A percentile compares a stretch with the other conserved stretches of the same genome.
These are phyloP conservation scores for Danio albolineatus DNA, from an alignment of 2,797 vertebrate species.

Conservation along the genomic window DNA sequence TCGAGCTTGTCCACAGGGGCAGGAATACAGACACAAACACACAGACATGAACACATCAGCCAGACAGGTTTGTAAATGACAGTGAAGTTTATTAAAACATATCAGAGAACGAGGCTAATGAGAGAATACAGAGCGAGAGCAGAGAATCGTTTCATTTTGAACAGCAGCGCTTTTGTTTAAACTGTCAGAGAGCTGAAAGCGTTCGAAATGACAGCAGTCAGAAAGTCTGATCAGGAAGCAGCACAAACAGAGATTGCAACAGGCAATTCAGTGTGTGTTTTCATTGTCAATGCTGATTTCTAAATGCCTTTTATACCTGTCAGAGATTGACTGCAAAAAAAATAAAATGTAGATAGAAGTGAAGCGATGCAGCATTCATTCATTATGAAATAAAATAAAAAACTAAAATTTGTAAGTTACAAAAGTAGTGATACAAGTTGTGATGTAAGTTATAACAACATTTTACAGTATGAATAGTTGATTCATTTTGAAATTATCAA, in stretches of 20 bases:
- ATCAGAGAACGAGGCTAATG: slow-evolving; percentile 31
- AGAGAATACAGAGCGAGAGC: slow-evolving; percentile 32
- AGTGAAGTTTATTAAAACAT: slow-evolving; percentile 47
- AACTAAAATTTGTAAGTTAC: too few species aligned
- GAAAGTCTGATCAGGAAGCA: slow-evolving; percentile 32
- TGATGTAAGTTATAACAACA: too few species aligned
- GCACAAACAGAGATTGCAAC: slow-evolving; percentile 42
- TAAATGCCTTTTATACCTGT: slow-evolving; percentile 15
- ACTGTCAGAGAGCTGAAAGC: slow-evolving; percentile 32
- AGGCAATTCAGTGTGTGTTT: slow-evolving; percentile 31
- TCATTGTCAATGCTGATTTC: slow-evolving; percentile 32
- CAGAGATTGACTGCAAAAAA: slow-evolving; percentile 5
- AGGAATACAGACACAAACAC: slow-evolving; percentile 11
- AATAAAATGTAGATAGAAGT: too few species aligned
- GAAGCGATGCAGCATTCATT: too few species aligned
- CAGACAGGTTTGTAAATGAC: slow-evolving; percentile 37
- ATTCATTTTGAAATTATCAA: too few species aligned
- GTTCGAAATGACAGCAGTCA: slow-evolving; percentile 42
- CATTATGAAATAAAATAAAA: too few species aligned
- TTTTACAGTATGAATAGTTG: too few species aligned
- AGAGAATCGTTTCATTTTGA: slow-evolving; percentile 52
- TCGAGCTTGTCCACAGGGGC: slow-evolving; percentile 13
- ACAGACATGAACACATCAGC: slow-evolving; percentile 12
- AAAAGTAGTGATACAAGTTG: too few species aligned
- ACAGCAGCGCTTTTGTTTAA: slow-evolving; percentile 6